Evolutionary conservation across 2,113 vertebrate genomes (phyloP).

Genomic region (Tachuris rubrigastra): DNA sequence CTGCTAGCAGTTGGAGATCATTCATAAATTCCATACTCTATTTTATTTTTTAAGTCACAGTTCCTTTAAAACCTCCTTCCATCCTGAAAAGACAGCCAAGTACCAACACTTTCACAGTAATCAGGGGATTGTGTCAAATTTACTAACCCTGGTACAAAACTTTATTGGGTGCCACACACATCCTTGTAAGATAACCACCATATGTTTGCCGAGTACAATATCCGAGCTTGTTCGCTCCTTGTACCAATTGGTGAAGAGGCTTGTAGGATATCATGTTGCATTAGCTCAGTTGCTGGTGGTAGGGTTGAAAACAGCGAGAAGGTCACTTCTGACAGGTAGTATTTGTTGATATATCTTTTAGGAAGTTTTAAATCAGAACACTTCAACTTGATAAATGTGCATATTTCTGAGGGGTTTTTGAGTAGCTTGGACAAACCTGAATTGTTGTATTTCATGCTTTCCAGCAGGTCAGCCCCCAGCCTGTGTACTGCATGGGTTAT

Average conservation of each 20-base stretch:
- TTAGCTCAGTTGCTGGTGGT: not conserved
- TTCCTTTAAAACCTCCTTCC: not conserved
- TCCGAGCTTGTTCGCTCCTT: not conserved
- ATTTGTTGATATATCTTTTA: not conserved
- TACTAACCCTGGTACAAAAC: not conserved
- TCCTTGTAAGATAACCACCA: not conserved
- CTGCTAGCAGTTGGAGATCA: not conserved
- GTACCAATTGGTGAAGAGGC: not conserved
- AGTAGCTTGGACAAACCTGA: not conserved
- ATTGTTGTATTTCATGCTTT: not conserved
- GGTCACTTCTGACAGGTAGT: not conserved
- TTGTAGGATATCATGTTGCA: not conserved
- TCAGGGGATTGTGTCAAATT: fast-evolving
- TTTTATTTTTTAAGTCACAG: not conserved
- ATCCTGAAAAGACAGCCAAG: not conserved
- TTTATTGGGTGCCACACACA: not conserved
- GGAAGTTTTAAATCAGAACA: not conserved
- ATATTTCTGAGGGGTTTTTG: not conserved
- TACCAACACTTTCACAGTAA: not conserved
- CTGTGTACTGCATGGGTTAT: not conserved
- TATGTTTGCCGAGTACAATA: not conserved
- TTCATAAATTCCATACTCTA: not conserved
- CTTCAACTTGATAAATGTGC: not conserved
- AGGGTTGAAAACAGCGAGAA: not conserved
- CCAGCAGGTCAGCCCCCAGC: not conserved